A percentile compares a stretch with the other conserved stretches of the same genome.
Evolutionary conservation across 1,140 invertebrate genomes (phyloP).

Genomic region (Eriosoma lanigerum): DNA sequence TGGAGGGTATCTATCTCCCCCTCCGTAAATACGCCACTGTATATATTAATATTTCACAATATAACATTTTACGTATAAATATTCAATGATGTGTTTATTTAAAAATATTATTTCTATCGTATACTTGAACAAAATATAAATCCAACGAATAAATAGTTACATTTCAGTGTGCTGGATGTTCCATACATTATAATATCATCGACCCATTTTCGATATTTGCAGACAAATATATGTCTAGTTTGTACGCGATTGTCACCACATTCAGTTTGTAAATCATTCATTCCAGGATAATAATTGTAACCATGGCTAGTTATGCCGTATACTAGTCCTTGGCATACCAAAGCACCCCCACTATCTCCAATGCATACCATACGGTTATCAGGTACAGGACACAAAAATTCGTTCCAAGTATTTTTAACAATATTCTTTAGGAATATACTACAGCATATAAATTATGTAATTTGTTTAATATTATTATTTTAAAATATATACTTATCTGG

Average conservation of each 20-base stretch:
- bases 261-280: background rate
- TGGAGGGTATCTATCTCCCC: no score
- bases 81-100: background rate
- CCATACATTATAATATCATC: background rate
- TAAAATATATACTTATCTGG: constrained; percentile 31
- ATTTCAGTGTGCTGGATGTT: background rate
- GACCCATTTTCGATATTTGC: constrained; percentile 5
- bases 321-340: constrained; percentile 8
- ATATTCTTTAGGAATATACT: background rate
- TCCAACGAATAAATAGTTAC: background rate
- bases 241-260: constrained; percentile 32
- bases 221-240: constrained; percentile 22
- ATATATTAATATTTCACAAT: no score
- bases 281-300: constrained; percentile 32
- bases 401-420: background rate
- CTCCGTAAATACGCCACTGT: no score
- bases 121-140: background rate
- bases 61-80: no score
- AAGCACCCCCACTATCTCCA: constrained; percentile 35
- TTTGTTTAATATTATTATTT: no score
- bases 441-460: background rate
- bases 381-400: constrained; percentile 18
- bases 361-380: constrained; percentile 4
- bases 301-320: constrained; percentile 31
- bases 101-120: background rate